Base-by-base conservation (phyloP, 2,888 invertebrate genomes). In the Plebejus argus region DNA sequence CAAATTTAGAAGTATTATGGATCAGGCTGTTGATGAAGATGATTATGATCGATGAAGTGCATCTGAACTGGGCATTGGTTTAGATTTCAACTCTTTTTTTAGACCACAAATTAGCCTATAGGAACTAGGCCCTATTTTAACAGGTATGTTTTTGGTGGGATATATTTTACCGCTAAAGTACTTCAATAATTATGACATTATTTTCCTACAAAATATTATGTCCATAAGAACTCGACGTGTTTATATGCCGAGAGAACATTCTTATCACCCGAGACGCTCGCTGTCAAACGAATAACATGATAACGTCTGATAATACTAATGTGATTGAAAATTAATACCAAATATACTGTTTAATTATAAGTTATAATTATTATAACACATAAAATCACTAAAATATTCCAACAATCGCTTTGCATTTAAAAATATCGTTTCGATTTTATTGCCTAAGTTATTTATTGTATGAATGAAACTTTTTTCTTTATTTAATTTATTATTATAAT, bases 211-310 rank as follows among this genome's bases (percentile, higher is more conserved):
- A 33, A 66, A 66, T 33, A 66, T 66, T 5, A 33, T 33, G 66
- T 66, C 66, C 66, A 33, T 28, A 66, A 15, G 28, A 72, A 49
- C 45, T 72, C 45, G 28, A 23, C 61, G 72, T 45, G 72, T 49
- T 49, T 74, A 74, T 49, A 28, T 5, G 23, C 23, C 23, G 45
- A 20, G 74, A 53, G 74, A 72, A 74, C 49, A 74, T 76, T 56
- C 76, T 39, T 80, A 88, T 89, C 90, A 89, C 1, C 87, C 83
- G 81, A 76, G 76, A 76, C 76, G 76, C 76, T 39, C 76, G 66
- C 76, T 66, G 76, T 76, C 58, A 76, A 76, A 76, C 61, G 76
- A 35, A 56, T 61, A 76, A 66, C 78, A 79, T 76, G 77, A 76
- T 75, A 75, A 78, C 66, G 66, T 15, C 66, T 33, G 66, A 66